phyloP scores from a whole-genome alignment of 2,113 vertebrate species.

The Nicator chloris region DNA sequence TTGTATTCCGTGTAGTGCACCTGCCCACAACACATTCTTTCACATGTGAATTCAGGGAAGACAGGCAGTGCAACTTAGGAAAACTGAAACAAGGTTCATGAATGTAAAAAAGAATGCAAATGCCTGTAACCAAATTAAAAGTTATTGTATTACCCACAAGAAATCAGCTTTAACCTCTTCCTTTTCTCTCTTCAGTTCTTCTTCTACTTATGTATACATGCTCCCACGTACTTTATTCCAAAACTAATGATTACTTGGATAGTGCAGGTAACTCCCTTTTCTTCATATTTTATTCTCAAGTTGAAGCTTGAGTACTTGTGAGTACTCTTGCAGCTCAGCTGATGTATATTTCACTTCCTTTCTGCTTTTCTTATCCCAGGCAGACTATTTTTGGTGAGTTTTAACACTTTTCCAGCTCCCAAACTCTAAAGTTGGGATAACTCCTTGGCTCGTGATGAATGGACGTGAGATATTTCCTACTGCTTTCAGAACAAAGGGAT shows the following conservation, averaged over 20 bases:
- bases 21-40: background rate
- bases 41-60: background rate
- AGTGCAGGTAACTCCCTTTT: background rate
- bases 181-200: background rate
- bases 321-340: background rate
- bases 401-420: background rate
- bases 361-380: background rate
- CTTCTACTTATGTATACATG: background rate
- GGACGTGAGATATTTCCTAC: conserved; percentile 49
- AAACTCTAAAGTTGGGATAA: background rate
- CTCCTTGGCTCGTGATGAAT: conserved; percentile 31
- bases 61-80: background rate
- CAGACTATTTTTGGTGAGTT: background rate
- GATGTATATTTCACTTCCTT: background rate
- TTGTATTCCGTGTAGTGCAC: background rate
- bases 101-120: background rate
- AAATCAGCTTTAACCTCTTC: background rate
- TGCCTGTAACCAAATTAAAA: background rate
- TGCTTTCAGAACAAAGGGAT: conserved; percentile 45
- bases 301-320: background rate
- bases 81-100: background rate
- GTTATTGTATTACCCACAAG: background rate
- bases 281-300: background rate
- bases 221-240: background rate
- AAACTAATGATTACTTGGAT: background rate